Base-by-base conservation (phyloP, 1,140 invertebrate species). In the Ridgeia piscesae region DNA sequence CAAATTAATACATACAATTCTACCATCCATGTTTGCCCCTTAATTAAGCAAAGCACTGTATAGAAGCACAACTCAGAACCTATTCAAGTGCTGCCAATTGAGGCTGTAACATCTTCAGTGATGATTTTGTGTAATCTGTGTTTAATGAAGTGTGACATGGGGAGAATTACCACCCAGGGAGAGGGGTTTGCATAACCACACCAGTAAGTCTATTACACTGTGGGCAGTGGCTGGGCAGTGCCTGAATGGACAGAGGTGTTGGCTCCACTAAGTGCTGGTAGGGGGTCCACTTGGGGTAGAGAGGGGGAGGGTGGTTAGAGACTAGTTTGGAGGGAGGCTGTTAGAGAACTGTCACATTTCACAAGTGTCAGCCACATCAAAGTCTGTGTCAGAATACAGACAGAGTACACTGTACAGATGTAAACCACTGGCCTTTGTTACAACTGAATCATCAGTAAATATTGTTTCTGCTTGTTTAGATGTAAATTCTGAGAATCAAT, bases 71-170 rank as follows among this genome's bases (percentile, higher is more conserved):
- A n/a, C 58, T 77, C 27, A 31, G 17, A 77, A 77, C 58, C 58
- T 77, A 21, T 77, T 77, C 58, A 8, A 77, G 6, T 77, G 58
- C 58, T 27, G 58, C 58, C 58, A 77, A 31, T 21, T 77, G 58
- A 8, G 27, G 58, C 6, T 77, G 58, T 77, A 77, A 77, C 58
- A 4, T 77, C 58, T 27, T 77, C 58, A 77, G 27, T 77, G 58
- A 77, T 77, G 58, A 77, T 77, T 77, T 77, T 77, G 58, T 77
- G 58, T 77, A 77, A 77, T 77, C 58, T 27, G 58, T 77, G 58
- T 77, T 77, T 31, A 77, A 77, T 77, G 58, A 77, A 77, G 4
- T 31, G 27, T 77, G 58, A 77, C 58, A 4, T 17, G 11, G n/a
- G 27, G 58, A 77, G 58, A 77, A 31, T 77, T 77, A 21, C 58